Evolutionary conservation across 2,888 invertebrate genomes (phyloP).

Genomic region (Drosophila birchii): DNA sequence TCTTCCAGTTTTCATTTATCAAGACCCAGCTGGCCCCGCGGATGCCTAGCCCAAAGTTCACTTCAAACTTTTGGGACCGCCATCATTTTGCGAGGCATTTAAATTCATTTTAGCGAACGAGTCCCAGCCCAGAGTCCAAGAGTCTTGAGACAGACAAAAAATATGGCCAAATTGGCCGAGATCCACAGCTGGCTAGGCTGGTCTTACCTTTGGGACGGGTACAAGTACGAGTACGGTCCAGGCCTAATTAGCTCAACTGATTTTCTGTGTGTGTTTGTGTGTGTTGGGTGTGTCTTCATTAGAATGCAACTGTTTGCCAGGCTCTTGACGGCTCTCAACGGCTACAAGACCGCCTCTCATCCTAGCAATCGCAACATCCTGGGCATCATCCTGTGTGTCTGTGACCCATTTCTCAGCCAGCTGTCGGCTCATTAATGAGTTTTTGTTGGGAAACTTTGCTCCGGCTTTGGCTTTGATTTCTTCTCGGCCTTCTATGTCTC

Average conservation of each 20-base stretch:
- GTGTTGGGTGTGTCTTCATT: constrained; percentile 59
- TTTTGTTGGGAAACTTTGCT: constrained; percentile 52
- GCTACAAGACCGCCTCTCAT: constrained; percentile 16
- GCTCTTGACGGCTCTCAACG: constrained; percentile 27
- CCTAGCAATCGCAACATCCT: constrained; percentile 23
- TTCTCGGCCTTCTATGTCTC: constrained; percentile 14
- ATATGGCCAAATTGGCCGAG: constrained; percentile 30
- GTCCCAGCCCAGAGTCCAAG: constrained; percentile 2
- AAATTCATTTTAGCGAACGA: constrained; percentile 42
- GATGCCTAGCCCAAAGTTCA: constrained; percentile 20
- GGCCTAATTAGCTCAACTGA: constrained; percentile 53
- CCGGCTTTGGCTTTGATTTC: constrained; percentile 36
- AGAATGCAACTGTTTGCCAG: constrained; percentile 67
- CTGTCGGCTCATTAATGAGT: constrained; percentile 70
- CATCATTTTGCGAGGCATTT: constrained; percentile 35
- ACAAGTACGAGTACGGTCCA: constrained; percentile 6
- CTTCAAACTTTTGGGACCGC: constrained; percentile 38
- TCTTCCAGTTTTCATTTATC: neutral
- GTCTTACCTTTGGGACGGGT: constrained; percentile 1
- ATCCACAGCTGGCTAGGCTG: neutral
- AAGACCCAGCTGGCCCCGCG: neutral
- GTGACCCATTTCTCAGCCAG: constrained; percentile 47
- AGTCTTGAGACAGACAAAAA: constrained; percentile 15
- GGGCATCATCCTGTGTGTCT: constrained; percentile 31
- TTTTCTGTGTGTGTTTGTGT: constrained; percentile 10